phyloP scores from a whole-genome alignment of 2,113 vertebrate species.

The Dicentrarchus labrax region DNA sequence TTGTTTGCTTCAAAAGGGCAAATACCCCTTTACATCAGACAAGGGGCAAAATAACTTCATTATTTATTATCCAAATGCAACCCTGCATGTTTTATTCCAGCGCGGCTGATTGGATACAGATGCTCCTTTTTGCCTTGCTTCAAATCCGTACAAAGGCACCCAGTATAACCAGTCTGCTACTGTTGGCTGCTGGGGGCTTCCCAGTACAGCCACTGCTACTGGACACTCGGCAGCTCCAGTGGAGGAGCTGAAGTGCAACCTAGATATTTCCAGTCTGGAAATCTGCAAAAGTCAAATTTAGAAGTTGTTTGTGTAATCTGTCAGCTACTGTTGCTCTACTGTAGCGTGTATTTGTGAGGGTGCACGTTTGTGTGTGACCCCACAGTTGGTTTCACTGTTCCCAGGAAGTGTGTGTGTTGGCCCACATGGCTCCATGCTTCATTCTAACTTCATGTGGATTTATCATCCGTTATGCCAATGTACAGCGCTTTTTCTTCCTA shows the following conservation, averaged over 20 bases:
- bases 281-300: neutral
- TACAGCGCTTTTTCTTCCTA: neutral
- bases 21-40: too few relatives aligned
- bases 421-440: neutral
- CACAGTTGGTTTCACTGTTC: conserved; percentile 14
- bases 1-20: too few relatives aligned
- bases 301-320: neutral
- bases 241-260: too few relatives aligned
- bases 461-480: conserved; percentile 23
- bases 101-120: neutral
- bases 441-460: conserved; percentile 36
- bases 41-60: too few relatives aligned
- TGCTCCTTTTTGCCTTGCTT: neutral
- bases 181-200: neutral
- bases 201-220: neutral
- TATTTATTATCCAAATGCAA: too few relatives aligned
- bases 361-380: neutral
- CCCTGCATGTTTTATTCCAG: neutral
- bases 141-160: neutral
- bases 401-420: neutral
- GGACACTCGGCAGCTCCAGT: too few relatives aligned
- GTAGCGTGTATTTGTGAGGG: neutral
- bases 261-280: neutral
- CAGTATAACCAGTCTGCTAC: conserved; percentile 13
- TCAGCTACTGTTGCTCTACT: neutral